Evolutionary conservation across 2,113 vertebrate genomes (phyloP).

Genomic region (Oceanites oceanicus): DNA sequence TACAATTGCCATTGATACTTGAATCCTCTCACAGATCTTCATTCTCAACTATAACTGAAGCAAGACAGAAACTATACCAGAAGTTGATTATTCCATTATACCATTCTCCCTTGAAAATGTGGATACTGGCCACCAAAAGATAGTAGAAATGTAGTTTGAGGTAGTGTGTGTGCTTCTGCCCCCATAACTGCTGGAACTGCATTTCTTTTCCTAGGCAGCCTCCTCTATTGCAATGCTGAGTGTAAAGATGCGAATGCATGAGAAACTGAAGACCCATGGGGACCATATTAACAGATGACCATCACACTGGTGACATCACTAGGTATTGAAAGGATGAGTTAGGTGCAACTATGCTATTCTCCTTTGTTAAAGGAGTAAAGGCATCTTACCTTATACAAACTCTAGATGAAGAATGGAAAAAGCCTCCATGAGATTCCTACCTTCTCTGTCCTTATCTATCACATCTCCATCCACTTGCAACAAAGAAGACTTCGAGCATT

Average conservation of each 20-base stretch:
- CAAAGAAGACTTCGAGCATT: background rate
- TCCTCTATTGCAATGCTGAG: background rate
- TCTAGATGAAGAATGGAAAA: background rate
- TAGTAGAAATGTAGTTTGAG: background rate
- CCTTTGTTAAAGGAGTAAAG: background rate
- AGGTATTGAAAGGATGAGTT: background rate
- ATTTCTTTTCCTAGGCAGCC: background rate
- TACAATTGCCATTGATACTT: background rate
- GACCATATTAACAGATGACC: fast-evolving
- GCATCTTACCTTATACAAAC: background rate
- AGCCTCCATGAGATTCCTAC: background rate
- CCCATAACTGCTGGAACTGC: background rate
- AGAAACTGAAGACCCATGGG: background rate
- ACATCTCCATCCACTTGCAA: background rate
- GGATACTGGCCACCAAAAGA: background rate
- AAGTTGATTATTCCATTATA: background rate
- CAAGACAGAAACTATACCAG: background rate
- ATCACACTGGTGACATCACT: background rate
- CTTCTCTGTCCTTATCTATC: background rate
- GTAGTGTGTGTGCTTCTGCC: background rate
- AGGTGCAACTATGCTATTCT: background rate
- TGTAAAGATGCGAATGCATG: background rate
- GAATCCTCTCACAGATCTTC: background rate
- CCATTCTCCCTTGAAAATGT: background rate
- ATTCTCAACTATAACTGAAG: background rate